Evolutionary conservation across 2,113 vertebrate genomes (phyloP).

Genomic region (Strigops habroptila): DNA sequence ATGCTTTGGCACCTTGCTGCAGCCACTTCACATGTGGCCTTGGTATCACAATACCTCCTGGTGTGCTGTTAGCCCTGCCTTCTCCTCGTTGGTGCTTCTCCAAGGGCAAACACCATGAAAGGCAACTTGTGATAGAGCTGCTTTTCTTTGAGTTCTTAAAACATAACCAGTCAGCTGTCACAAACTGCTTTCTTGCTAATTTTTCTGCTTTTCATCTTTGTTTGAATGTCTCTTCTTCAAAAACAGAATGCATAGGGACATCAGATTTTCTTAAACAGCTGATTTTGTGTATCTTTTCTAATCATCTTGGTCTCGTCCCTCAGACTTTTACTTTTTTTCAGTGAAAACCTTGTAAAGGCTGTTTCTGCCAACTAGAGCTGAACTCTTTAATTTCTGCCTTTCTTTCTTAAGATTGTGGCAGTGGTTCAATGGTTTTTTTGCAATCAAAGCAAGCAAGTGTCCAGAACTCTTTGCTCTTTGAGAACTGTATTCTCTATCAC

Average conservation of each 20-base stretch:
- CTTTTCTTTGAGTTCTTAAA: rapidly evolving
- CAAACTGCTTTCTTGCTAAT: rapidly evolving
- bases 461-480: not conserved
- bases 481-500: not conserved
- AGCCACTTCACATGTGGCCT: rapidly evolving
- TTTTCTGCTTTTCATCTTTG: not conserved
- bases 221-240: not conserved
- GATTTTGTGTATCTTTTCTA: not conserved
- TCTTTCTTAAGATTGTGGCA: not conserved
- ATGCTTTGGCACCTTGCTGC: not conserved
- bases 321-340: not conserved
- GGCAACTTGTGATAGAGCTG: not conserved
- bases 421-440: not conserved
- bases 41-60: not conserved
- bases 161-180: not conserved
- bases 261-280: not conserved
- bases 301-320: not conserved
- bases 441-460: not conserved
- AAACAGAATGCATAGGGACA: not conserved
- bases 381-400: not conserved
- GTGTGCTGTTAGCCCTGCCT: not conserved
- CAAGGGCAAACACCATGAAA: not conserved
- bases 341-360: not conserved
- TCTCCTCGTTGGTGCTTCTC: not conserved
- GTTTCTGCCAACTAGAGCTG: not conserved